Conservation (phyloP, 2,113 vertebrate genomes). For the Heloderma charlesbogerti region DNA sequence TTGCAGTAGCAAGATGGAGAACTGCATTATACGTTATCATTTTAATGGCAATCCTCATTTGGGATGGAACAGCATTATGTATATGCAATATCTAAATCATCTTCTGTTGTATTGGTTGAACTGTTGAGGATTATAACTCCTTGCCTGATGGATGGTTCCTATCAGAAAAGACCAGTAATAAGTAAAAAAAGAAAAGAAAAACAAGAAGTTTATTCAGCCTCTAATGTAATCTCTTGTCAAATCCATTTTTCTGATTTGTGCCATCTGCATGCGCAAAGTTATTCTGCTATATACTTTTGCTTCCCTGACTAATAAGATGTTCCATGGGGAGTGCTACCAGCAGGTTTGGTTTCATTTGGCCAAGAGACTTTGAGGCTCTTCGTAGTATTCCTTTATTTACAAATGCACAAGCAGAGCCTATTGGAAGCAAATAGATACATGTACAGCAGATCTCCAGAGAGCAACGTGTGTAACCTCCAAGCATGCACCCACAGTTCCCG, state of each 20-base stretch:
- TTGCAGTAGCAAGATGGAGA: not conserved
- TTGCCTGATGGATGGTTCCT: conserved; percentile 42
- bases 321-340: not conserved
- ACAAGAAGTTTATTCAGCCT: not conserved
- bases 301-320: not conserved
- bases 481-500: not conserved
- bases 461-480: not conserved
- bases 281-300: not conserved
- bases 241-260: not conserved
- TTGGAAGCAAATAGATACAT: not conserved
- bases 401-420: not conserved
- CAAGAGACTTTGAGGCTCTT: not conserved
- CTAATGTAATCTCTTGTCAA: not conserved
- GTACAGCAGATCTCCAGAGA: not conserved
- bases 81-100: not conserved
- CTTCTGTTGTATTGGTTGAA: conserved; percentile 2
- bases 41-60: conserved; percentile 41
- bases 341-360: not conserved
- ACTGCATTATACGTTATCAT: conserved; percentile 10
- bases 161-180: not conserved
- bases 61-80: not conserved
- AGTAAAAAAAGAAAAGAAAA: not conserved
- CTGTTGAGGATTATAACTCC: conserved; percentile 41
- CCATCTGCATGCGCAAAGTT: not conserved
- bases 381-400: not conserved